phyloP scores from a whole-genome alignment of 30 jellyfish, hydroid and myxozoan genomes.

The Catostylus mosaicus region DNA sequence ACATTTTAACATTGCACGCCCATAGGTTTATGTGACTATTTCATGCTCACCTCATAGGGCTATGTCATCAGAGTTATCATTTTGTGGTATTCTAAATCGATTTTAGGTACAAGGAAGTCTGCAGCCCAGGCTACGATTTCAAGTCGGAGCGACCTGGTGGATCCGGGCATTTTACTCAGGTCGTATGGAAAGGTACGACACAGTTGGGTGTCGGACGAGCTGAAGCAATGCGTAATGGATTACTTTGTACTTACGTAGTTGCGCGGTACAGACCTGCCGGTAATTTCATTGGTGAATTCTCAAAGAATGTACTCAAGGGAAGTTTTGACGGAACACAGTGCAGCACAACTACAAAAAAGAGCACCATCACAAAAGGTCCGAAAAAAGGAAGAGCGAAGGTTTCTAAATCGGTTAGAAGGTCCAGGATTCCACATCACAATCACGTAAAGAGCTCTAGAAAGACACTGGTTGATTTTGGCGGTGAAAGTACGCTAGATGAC shows the following conservation, averaged over 20 bases:
- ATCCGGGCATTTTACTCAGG: constrained; percentile 94
- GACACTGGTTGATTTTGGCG: constrained; percentile 4
- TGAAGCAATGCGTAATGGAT: constrained; percentile 75
- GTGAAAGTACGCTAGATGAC: not conserved
- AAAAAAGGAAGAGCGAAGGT: not conserved
- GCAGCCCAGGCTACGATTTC: constrained; percentile 95
- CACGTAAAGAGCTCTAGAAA: constrained; percentile 9
- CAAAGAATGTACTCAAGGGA: constrained; percentile 83
- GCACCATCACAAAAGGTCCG: constrained; percentile 1
- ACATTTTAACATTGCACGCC: too few relatives aligned
- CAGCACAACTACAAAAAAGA: not conserved
- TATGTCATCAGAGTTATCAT: not conserved
- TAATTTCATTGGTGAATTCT: constrained; percentile 84
- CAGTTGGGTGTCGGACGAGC: constrained; percentile 96
- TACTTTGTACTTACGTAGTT: constrained; percentile 87
- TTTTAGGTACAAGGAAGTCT: constrained; percentile 91
- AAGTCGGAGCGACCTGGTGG: constrained; percentile 81
- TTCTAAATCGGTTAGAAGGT: constrained; percentile 28
- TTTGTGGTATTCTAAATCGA: not conserved
- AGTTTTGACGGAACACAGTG: constrained; percentile 73
- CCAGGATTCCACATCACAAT: constrained; percentile 47
- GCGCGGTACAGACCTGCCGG: constrained; percentile 99
- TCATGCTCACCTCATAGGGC: too few relatives aligned
- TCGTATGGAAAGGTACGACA: constrained; percentile 84
- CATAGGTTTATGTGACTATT: too few relatives aligned